A percentile compares a stretch with the other conserved stretches of the same genome.
These are phyloP conservation scores for Acronicta alni DNA, from an alignment of 2,888 invertebrate species.

Conservation along the genomic window DNA sequence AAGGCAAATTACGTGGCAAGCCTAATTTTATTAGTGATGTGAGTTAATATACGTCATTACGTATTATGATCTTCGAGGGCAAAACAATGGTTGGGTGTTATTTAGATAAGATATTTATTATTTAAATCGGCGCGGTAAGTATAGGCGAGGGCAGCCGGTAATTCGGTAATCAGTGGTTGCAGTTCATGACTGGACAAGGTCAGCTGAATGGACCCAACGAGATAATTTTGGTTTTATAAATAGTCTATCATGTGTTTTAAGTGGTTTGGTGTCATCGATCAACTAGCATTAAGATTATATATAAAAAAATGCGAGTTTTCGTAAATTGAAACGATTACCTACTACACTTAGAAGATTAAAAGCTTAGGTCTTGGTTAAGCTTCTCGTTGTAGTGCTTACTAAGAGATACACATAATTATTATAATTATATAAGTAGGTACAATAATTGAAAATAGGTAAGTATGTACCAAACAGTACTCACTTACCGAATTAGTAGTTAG, in stretches of 20 bases:
- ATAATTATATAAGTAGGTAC: no score
- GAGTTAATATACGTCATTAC: slow-evolving; percentile 85
- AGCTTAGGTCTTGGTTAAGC: no score
- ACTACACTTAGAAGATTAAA: no score
- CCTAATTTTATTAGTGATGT: slow-evolving; percentile 87
- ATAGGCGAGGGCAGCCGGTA: slow-evolving; percentile 83
- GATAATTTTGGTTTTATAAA: slow-evolving; percentile 70
- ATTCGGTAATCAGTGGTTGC: slow-evolving; percentile 88
- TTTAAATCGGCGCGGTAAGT: slow-evolving; percentile 87
- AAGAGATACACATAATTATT: no score
- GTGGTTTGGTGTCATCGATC: slow-evolving; percentile 55
- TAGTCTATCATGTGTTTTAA: slow-evolving; percentile 58
- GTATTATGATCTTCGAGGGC: slow-evolving; percentile 69
- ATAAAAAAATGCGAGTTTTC: no score
- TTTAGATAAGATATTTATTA: slow-evolving; percentile 89
- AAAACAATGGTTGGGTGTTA: slow-evolving; percentile 85
- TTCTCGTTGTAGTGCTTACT: no score
- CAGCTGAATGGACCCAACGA: slow-evolving; percentile 71
- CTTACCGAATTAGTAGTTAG: no score
- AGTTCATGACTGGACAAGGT: slow-evolving; percentile 81
- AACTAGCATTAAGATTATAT: slow-evolving; percentile 11
- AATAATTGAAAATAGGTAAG: no score
- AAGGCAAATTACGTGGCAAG: slow-evolving; percentile 81
- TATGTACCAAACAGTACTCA: no score
- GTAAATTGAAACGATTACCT: no score